Evolutionary conservation across 2,888 invertebrate species (phyloP).

Genomic region (Matsumyia berberina): DNA sequence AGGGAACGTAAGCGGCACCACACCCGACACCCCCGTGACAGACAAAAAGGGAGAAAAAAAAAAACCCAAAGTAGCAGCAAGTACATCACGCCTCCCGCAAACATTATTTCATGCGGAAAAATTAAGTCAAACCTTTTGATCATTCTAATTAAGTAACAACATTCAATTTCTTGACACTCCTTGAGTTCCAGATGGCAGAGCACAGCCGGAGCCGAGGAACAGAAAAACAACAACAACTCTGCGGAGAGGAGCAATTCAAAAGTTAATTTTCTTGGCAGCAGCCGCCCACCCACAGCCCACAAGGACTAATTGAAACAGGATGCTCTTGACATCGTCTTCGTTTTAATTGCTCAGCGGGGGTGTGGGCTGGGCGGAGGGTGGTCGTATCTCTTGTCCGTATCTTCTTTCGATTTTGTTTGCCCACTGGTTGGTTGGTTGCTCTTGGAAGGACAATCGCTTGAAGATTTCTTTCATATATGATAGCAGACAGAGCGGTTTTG

Average conservation of each 20-base stretch:
- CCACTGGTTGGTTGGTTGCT: constrained; percentile 15
- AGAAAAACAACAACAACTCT: constrained; percentile 18
- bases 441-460: constrained; percentile 36
- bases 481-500: not conserved
- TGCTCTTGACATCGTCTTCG: constrained; percentile 64
- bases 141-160: constrained; percentile 71
- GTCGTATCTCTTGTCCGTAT: constrained; percentile 17
- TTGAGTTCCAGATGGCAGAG: constrained; percentile 19
- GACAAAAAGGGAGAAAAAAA: not conserved
- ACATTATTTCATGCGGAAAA: constrained; percentile 66
- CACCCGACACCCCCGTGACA: not conserved
- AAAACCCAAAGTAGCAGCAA: constrained; percentile 18
- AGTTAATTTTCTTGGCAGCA: constrained; percentile 43
- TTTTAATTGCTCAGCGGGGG: constrained; percentile 44
- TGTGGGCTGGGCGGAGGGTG: not conserved
- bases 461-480: constrained; percentile 17
- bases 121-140: constrained; percentile 73
- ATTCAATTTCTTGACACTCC: constrained; percentile 59
- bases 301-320: constrained; percentile 74
- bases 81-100: constrained; percentile 45
- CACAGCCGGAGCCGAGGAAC: not conserved
- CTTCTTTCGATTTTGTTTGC: constrained; percentile 50
- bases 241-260: constrained; percentile 40
- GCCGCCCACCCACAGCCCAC: constrained; percentile 29
- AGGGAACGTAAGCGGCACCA: constrained; percentile 4